phyloP scores from a whole-genome alignment of 64 coral and sea anemone genomes.

The Orbicella faveolata region DNA sequence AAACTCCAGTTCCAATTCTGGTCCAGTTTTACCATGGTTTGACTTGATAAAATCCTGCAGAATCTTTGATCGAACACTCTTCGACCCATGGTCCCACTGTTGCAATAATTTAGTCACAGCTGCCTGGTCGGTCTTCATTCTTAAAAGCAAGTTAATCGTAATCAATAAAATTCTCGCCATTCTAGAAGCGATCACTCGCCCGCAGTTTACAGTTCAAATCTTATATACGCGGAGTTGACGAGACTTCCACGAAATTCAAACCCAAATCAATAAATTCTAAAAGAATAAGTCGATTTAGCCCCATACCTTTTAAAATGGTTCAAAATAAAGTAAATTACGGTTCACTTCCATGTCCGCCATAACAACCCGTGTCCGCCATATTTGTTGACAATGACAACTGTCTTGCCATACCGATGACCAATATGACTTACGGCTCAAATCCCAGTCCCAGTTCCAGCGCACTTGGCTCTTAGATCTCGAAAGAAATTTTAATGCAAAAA shows the following conservation, averaged over 20 bases:
- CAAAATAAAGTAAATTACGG: background rate
- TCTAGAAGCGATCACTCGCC: background rate
- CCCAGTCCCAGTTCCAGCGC: background rate
- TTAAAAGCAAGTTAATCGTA: background rate
- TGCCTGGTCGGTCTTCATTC: constrained; percentile 83
- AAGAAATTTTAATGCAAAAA: too few relatives aligned
- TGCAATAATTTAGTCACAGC: constrained; percentile 82
- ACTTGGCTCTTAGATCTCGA: too few relatives aligned
- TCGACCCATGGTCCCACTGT: constrained; percentile 93
- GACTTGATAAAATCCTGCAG: constrained; percentile 85
- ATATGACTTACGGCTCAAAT: constrained; percentile 5
- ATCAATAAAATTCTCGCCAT: background rate
- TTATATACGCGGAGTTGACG: background rate
- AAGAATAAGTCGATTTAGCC: background rate
- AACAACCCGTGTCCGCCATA: background rate
- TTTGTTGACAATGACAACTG: constrained; percentile 33
- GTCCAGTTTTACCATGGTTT: constrained; percentile 93
- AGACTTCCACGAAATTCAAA: background rate
- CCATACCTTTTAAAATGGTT: background rate
- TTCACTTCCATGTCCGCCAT: background rate
- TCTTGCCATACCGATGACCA: constrained; percentile 17
- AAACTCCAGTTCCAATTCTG: constrained; percentile 93
- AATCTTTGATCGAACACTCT: constrained; percentile 75
- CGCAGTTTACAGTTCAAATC: too few relatives aligned
- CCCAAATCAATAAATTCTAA: background rate